These are phyloP conservation scores for Thaumatotibia leucotreta DNA, from an alignment of 1,140 invertebrate species.

Conservation along the genomic window DNA sequence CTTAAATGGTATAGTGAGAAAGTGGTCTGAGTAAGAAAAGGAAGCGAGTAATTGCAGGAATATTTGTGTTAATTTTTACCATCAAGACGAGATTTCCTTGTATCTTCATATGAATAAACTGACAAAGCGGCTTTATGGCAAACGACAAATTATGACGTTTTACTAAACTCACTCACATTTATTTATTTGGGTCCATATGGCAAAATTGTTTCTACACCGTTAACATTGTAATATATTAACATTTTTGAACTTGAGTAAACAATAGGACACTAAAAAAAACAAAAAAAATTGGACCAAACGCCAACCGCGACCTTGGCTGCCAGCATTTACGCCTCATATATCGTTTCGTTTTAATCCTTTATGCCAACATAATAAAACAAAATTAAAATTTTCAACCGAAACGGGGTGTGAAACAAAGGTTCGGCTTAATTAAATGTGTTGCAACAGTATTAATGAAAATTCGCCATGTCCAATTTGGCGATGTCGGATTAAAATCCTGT, in stretches of 20 bases:
- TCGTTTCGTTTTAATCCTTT: neutral
- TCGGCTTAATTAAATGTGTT: constrained; percentile 5
- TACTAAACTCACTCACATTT: too few relatives aligned
- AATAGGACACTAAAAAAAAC: too few relatives aligned
- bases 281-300: neutral
- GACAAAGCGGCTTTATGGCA: too few relatives aligned
- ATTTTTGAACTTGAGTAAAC: too few relatives aligned
- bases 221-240: too few relatives aligned
- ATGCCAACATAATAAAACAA: neutral
- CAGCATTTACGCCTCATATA: constrained; percentile 1
- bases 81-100: too few relatives aligned
- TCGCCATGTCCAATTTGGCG: neutral
- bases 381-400: neutral
- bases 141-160: too few relatives aligned
- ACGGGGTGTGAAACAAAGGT: neutral
- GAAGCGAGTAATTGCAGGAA: neutral
- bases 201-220: too few relatives aligned
- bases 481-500: neutral
- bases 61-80: neutral
- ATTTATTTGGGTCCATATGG: too few relatives aligned
- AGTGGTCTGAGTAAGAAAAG: constrained; percentile 23
- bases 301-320: neutral
- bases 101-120: too few relatives aligned
- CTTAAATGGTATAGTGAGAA: constrained; percentile 39
- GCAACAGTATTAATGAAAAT: neutral